Conservation (phyloP, 1,140 invertebrate genomes). For the Drosophila serrata region DNA sequence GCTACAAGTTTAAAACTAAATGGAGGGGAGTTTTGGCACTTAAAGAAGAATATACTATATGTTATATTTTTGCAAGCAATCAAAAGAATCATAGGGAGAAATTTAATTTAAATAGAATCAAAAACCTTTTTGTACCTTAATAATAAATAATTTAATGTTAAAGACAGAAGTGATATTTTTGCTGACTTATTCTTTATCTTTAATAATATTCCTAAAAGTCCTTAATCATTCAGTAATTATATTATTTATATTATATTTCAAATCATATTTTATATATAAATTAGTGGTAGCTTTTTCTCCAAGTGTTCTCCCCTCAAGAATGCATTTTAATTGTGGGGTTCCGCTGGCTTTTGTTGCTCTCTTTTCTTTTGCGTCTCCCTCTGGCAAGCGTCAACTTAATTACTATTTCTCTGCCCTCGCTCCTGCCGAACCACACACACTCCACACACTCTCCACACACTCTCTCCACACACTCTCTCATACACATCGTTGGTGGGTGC, state of each 20-base stretch:
- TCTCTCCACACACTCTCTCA: slow-evolving; percentile 11
- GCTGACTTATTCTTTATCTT: neutral
- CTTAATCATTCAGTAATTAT: neutral
- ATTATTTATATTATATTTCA: too few relatives aligned
- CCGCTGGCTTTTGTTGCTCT: slow-evolving; percentile 45
- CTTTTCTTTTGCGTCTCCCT: slow-evolving; percentile 39
- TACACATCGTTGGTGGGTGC: slow-evolving; percentile 48
- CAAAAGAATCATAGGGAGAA: too few relatives aligned
- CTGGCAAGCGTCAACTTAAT: slow-evolving; percentile 75
- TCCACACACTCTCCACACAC: slow-evolving; percentile 10
- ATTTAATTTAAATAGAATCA: too few relatives aligned
- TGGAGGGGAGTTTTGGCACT: slow-evolving; percentile 10
- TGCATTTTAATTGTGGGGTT: slow-evolving; percentile 59
- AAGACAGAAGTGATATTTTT: neutral
- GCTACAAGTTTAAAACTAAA: slow-evolving; percentile 28
- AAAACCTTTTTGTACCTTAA: neutral
- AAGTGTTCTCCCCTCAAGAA: slow-evolving; percentile 15
- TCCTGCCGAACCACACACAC: slow-evolving; percentile 8
- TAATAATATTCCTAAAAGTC: neutral
- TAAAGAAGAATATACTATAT: neutral
- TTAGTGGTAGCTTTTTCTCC: neutral
- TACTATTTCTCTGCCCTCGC: slow-evolving; percentile 71
- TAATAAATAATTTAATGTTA: neutral
- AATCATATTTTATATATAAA: neutral
- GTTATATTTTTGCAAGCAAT: too few relatives aligned